A percentile compares a stretch with the other conserved stretches of the same genome.
Conservation (phyloP, 2,113 vertebrate genomes). For the Embiotoca jacksoni region DNA sequence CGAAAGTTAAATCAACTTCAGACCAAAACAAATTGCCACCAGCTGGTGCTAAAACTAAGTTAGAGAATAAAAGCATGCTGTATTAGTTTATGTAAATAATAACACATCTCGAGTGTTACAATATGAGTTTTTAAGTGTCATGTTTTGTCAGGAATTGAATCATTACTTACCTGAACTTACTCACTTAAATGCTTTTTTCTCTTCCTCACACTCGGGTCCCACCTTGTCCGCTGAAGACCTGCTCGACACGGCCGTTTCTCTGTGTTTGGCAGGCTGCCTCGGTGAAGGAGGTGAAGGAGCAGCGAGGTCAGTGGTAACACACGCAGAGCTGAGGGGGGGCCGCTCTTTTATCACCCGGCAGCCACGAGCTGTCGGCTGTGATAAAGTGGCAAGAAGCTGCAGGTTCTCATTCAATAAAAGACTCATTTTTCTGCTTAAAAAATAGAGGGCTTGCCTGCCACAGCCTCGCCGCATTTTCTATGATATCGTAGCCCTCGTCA, state of each 20-base stretch:
- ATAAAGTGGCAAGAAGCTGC: slow-evolving; percentile 51
- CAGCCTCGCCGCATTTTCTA: background rate
- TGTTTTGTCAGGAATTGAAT: too few relatives aligned
- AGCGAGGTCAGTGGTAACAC: slow-evolving; percentile 58
- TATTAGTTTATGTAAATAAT: too few relatives aligned
- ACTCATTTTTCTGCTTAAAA: slow-evolving; percentile 44
- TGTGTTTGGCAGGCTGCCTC: slow-evolving; percentile 31
- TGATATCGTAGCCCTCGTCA: slow-evolving; percentile 1
- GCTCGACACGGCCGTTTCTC: slow-evolving; percentile 28
- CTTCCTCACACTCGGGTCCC: background rate
- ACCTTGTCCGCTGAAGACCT: slow-evolving; percentile 35
- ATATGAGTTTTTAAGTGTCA: too few relatives aligned
- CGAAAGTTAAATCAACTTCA: too few relatives aligned
- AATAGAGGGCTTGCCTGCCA: background rate
- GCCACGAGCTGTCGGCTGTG: slow-evolving; percentile 48
- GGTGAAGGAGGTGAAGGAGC: slow-evolving; percentile 38
- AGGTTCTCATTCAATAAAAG: slow-evolving; percentile 55
- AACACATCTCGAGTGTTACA: too few relatives aligned
- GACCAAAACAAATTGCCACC: too few relatives aligned
- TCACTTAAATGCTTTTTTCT: too few relatives aligned
- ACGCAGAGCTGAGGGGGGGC: slow-evolving; percentile 4
- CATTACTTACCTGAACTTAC: too few relatives aligned
- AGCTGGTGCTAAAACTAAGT: too few relatives aligned
- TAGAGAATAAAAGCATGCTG: too few relatives aligned
- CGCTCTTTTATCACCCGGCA: slow-evolving; percentile 40